Evolutionary conservation across 2,113 vertebrate genomes (phyloP).

Genomic region (Gobiocypris rarus): DNA sequence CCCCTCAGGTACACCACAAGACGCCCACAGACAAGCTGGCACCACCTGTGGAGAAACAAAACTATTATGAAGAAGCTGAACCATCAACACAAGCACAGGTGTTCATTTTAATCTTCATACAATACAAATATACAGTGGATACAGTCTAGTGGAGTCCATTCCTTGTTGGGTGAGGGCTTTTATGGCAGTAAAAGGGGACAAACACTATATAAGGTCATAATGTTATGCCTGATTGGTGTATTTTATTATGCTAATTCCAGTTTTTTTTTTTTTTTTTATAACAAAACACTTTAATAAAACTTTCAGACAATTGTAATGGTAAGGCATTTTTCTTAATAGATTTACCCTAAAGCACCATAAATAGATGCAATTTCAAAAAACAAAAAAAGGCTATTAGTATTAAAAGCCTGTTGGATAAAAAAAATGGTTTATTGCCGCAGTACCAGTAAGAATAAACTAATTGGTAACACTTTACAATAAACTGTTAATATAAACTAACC

Average conservation of each 20-base stretch:
- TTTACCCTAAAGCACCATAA: neutral
- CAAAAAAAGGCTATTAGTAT: neutral
- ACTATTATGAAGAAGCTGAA: neutral
- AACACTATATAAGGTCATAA: too few relatives aligned
- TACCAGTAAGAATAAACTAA: neutral
- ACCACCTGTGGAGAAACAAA: constrained; percentile 39
- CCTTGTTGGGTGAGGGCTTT: too few relatives aligned
- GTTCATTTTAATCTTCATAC: neutral
- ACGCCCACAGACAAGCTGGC: constrained; percentile 23
- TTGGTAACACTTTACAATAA: too few relatives aligned
- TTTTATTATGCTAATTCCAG: neutral
- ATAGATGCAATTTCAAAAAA: neutral
- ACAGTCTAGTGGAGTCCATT: too few relatives aligned
- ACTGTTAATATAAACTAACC: too few relatives aligned
- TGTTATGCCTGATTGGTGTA: too few relatives aligned
- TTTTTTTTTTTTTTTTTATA: too few relatives aligned
- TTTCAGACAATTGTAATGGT: neutral
- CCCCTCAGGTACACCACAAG: constrained; percentile 28
- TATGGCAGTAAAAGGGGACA: too few relatives aligned
- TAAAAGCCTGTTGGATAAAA: neutral
- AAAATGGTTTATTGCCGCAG: neutral
- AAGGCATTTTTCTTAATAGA: neutral
- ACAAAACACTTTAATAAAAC: neutral
- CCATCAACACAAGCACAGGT: neutral
- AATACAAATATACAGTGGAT: neutral